Evolutionary conservation across 2,888 invertebrate genomes (phyloP).

Genomic region (Dorcus hopei): DNA sequence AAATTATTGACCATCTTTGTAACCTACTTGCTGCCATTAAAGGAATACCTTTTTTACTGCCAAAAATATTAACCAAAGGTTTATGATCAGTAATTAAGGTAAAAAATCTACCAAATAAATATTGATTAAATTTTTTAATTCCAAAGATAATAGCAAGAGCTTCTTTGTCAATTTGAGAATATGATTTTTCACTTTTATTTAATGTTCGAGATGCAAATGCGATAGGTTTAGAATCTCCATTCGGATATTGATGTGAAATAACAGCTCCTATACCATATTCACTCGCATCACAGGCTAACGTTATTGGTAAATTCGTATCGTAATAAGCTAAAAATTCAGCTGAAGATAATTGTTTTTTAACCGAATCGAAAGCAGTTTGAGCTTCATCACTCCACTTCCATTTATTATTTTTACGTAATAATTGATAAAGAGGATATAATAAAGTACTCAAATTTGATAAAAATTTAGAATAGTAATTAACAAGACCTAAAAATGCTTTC

Average conservation of each 20-base stretch:
- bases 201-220: conserved; percentile 17
- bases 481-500: not conserved
- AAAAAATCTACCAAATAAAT: not conserved
- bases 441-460: not conserved
- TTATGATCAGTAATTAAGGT: not conserved
- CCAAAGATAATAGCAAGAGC: conserved; percentile 1
- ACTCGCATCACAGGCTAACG: too few relatives aligned
- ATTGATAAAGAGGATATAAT: not conserved
- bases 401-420: not conserved
- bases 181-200: conserved; percentile 10
- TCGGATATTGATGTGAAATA: too few relatives aligned
- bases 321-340: not conserved
- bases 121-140: conserved; percentile 5
- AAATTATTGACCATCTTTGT: conserved; percentile 2
- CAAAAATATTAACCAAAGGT: conserved; percentile 1
- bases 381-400: not conserved
- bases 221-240: conserved; percentile 3
- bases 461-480: not conserved
- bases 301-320: not conserved
- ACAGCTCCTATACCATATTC: too few relatives aligned
- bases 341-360: not conserved
- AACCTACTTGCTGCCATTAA: not conserved
- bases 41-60: conserved; percentile 1
- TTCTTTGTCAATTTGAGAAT: conserved; percentile 3
- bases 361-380: not conserved